These are phyloP conservation scores for Pristionchus mayeri DNA, from an alignment of 2,888 invertebrate species.

Conservation along the genomic window DNA sequence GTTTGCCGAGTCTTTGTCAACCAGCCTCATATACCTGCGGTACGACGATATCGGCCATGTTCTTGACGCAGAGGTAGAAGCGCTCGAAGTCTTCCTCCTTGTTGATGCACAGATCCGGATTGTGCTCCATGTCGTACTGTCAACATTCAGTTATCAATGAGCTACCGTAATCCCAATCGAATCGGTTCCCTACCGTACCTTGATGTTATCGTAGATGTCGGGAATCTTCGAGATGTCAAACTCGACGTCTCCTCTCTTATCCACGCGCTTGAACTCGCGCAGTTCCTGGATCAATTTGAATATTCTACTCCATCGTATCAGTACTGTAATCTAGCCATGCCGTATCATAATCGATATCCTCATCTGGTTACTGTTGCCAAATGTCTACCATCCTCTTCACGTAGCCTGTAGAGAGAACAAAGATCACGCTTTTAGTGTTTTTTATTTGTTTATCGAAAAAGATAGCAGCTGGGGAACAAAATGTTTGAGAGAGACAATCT, in stretches of 20 bases:
- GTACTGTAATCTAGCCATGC: constrained; percentile 64
- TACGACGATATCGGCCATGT: constrained; percentile 97
- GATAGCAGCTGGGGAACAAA: too few species aligned
- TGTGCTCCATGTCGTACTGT: constrained; percentile 90
- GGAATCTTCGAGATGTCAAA: background rate
- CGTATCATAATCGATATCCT: constrained; percentile 71
- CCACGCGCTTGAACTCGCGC: too few species aligned
- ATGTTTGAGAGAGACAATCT: too few species aligned
- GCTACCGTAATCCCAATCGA: constrained; percentile 12
- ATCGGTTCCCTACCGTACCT: constrained; percentile 54
- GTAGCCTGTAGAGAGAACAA: constrained; percentile 55
- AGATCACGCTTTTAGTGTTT: background rate
- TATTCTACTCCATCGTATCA: background rate
- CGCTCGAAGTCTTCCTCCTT: constrained; percentile 80
- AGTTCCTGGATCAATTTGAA: too few species aligned
- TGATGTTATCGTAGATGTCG: constrained; percentile 82
- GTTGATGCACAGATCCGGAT: constrained; percentile 83
- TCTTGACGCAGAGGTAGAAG: constrained; percentile 92
- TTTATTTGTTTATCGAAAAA: too few species aligned
- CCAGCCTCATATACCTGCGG: constrained; percentile 92
- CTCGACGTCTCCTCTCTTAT: background rate
- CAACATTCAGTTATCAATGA: background rate
- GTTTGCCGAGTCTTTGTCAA: too few species aligned
- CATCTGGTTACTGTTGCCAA: too few species aligned
- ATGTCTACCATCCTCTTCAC: constrained; percentile 81